Evolutionary conservation across 1,140 invertebrate genomes (phyloP), one percentile per base, ranked within the genome.

Genomic region (Pseudomyrmex dendroicus): DNA sequence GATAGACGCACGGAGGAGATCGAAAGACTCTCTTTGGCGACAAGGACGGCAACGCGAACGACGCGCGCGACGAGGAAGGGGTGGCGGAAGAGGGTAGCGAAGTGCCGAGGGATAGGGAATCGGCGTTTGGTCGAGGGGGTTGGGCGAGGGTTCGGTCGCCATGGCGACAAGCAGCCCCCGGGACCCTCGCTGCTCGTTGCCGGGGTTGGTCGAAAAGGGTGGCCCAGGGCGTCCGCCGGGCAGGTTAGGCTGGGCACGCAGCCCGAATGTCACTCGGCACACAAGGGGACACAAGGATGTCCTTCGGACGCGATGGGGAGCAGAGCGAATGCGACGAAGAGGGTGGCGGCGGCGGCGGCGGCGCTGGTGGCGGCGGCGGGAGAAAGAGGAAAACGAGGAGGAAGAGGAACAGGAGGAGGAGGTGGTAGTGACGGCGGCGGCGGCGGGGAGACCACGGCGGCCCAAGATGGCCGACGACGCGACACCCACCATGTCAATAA

Each of bases 261-360:
- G 77, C 84, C 88, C 82, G 87, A 89, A 89, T 89, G 88, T 89
- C 88, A 89, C 87, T 89, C 88, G 88, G 88, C 86, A 83, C 86
- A 89, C 86, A 89, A 86, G 88, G 87, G 87, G 87, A 89, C 87
- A 89, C 88, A 89, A 89, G 88, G 88, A 89, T 89, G 87, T 89
- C 82, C 88, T 89, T 82, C 48, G 77, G 83, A 78, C 78, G 78
- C 78, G 78, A 85, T 22, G 35, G 73, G 68, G 73, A 87, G 72
- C 54, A 61, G 68, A 86, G 56, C 61, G 78, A 62, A 74, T 74
- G 78, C 78, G 78, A 82, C 59, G 70, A 73, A 74, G 52, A 70
- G 76, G 52, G 50, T 68, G 48, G 56, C 59, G 56, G 61, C 9
- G 74, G 52, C 22, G 22, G 62, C 13, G 61, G 66, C 35, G 50